Evolutionary conservation across 2,888 invertebrate genomes (phyloP).

Genomic region (Temnothorax ravouxi): DNA sequence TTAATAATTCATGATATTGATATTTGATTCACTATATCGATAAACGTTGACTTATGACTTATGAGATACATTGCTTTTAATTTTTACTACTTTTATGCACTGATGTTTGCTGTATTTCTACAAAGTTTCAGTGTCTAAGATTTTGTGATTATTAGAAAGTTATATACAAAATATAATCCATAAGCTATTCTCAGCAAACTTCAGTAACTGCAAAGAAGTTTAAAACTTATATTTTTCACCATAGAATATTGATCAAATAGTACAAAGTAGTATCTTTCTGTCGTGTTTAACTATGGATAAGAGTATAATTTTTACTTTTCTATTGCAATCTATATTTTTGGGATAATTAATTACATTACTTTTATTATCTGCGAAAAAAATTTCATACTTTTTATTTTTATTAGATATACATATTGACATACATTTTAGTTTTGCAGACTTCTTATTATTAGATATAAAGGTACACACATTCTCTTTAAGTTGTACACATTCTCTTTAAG

Average conservation of each 20-base stretch:
- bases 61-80: not conserved
- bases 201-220: constrained; percentile 8
- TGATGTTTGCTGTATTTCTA: not conserved
- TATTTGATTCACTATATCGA: not conserved
- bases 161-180: not conserved
- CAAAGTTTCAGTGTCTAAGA: not conserved
- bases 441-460: constrained; percentile 1
- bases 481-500: not conserved
- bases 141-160: constrained; percentile 18
- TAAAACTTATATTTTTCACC: constrained; percentile 26
- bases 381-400: constrained; percentile 3
- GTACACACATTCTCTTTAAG: not conserved
- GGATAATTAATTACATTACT: constrained; percentile 7
- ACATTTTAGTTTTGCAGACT: not conserved
- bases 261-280: not conserved
- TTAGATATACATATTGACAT: constrained; percentile 17
- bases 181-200: not conserved
- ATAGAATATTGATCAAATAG: not conserved
- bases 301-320: constrained; percentile 28
- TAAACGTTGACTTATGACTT: constrained; percentile 8
- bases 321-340: constrained; percentile 16
- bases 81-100: not conserved
- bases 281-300: not conserved
- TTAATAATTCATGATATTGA: constrained; percentile 15
- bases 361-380: not conserved